Percentiles rank a stretch among this genome's conserved stretches.
Conservation (phyloP, 2,888 invertebrate species). For the Podabrus alpinus region DNA sequence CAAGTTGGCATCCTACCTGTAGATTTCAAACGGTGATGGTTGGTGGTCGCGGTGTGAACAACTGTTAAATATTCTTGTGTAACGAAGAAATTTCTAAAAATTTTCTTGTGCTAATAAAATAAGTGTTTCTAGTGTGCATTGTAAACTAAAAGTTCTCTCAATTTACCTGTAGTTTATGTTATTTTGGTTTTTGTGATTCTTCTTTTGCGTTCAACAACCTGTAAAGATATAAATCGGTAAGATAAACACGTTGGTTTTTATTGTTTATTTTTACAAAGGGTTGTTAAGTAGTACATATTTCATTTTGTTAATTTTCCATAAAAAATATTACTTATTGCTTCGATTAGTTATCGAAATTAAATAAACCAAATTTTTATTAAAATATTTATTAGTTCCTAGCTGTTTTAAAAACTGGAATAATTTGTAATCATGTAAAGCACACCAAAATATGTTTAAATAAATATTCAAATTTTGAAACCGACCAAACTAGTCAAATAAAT, state of each 20-base stretch:
- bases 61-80: slow-evolving; percentile 14
- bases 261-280: neutral
- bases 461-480: neutral
- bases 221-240: neutral
- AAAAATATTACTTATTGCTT: neutral
- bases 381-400: neutral
- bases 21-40: slow-evolving; percentile 28
- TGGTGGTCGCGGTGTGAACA: slow-evolving; percentile 21
- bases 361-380: neutral
- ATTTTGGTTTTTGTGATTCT: neutral
- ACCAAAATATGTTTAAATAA: neutral
- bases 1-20: slow-evolving; percentile 31
- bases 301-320: neutral
- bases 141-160: neutral
- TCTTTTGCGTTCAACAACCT: neutral
- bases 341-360: neutral
- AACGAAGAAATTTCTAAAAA: slow-evolving; percentile 1
- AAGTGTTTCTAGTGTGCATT: neutral
- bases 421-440: neutral
- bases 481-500: neutral
- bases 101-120: neutral
- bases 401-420: neutral
- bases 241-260: neutral
- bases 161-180: neutral
- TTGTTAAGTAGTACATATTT: neutral